Evolutionary conservation across 2,797 vertebrate genomes (phyloP), one percentile per base, ranked within the genome.

Genomic region (Notamacropus eugenii): DNA sequence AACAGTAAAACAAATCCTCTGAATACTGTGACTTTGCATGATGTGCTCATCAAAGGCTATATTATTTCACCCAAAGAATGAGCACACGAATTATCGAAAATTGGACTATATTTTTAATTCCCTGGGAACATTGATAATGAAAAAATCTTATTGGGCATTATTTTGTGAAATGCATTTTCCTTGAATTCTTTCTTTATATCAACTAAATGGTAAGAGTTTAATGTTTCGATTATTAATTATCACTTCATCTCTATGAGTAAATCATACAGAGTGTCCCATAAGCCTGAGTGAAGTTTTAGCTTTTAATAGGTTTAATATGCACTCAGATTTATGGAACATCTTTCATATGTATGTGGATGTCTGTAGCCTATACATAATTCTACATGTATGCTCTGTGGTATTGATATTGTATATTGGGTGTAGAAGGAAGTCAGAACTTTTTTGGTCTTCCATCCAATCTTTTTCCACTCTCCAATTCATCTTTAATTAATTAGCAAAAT

Each of bases 91-190:
- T 94, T 94, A 95, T 50, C 55, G 93, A 93, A 95, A 96, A 93
- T 82, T 82, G n/a, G 28, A 96, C 58, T 74, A 54, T 14, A 92
- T 82, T 96, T 96, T 27, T 57, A 93, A 96, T 62, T 2, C 28
- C 93, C 58, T 91, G n/a, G 82, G 22, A 27, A 94, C 56, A 52
- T 54, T 94, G 9, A 5, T 28, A 90, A 5, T 56, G 62, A 90
- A 90, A 16, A 24, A 62, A 13, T 92, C 82, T 82, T 50, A 90
- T 54, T 97, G 3, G 87, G 2, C 52, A 31, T 87, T 96, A 56
- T 67, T 91, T 91, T 92, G 16, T 34, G 57, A 9, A 74, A 74
- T 19, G 5, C 5, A 24, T 40, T 74, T 40, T 74, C 19, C 3
- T 74, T 40, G 5, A 40, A 9, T 74, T 74, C 1, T 24, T 74